These are phyloP conservation scores for Drosophila parabipectinata DNA, from an alignment of 1,140 invertebrate genomes.

Conservation along the genomic window DNA sequence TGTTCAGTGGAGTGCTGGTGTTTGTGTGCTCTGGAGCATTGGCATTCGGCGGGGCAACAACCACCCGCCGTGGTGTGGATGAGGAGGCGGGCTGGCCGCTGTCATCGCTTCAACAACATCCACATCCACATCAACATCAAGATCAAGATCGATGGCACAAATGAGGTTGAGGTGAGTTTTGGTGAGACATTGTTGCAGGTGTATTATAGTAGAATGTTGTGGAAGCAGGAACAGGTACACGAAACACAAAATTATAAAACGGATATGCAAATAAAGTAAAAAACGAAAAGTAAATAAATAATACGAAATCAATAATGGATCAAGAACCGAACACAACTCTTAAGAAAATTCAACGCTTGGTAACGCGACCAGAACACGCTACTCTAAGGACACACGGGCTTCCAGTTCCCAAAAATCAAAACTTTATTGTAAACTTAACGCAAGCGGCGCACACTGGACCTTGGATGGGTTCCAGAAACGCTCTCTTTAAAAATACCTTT, in stretches of 20 bases:
- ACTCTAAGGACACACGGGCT: constrained; percentile 50
- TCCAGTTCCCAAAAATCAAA: constrained; percentile 28
- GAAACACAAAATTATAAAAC: constrained; percentile 68
- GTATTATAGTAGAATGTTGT: constrained; percentile 38
- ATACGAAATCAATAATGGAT: constrained; percentile 53
- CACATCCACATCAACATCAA: constrained; percentile 34
- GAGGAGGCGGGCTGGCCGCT: constrained; percentile 58
- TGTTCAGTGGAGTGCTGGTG: constrained; percentile 70
- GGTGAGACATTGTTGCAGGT: constrained; percentile 44
- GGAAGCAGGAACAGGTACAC: constrained; percentile 76
- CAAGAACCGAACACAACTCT: constrained; percentile 50
- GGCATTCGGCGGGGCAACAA: constrained; percentile 28
- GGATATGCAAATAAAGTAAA: constrained; percentile 72
- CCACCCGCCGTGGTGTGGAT: constrained; percentile 66
- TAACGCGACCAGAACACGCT: constrained; percentile 55
- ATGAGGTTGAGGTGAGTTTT: constrained; percentile 54
- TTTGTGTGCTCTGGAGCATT: constrained; percentile 38
- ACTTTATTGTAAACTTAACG: constrained; percentile 36
- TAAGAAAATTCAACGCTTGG: constrained; percentile 17
- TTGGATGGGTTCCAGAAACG: constrained; percentile 17
- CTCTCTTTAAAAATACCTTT: constrained; percentile 73
- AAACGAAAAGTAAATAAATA: constrained; percentile 41
- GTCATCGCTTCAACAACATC: constrained; percentile 61
- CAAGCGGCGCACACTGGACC: constrained; percentile 68
- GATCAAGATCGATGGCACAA: constrained; percentile 29